These are phyloP conservation scores for Peribatodes rhomboidaria DNA, from an alignment of 2,888 invertebrate genomes.

Conservation along the genomic window DNA sequence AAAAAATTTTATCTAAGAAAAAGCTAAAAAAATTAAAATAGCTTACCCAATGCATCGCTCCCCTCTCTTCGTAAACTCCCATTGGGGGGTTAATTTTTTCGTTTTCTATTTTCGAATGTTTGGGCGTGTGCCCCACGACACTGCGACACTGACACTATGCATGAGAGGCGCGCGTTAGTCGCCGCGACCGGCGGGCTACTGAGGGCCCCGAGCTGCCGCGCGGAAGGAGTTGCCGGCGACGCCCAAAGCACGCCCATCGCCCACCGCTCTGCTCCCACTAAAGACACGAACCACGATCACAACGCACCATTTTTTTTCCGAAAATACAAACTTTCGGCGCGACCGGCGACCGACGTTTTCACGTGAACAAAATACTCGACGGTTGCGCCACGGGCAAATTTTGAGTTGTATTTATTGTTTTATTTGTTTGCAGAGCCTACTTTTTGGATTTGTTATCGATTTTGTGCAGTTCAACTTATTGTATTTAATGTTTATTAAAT, in stretches of 20 bases:
- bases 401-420: too few species aligned
- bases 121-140: conserved; percentile 84
- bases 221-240: conserved; percentile 50
- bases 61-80: conserved; percentile 96
- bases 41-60: conserved; percentile 97
- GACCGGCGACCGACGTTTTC: conserved; percentile 37
- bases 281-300: conserved; percentile 50
- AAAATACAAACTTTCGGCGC: conserved; percentile 55
- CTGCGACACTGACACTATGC: conserved; percentile 76
- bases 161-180: conserved; percentile 70
- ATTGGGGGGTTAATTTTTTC: conserved; percentile 90
- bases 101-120: conserved; percentile 83
- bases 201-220: conserved; percentile 56
- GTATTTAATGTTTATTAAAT: neutral
- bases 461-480: neutral
- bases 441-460: neutral
- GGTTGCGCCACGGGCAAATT: conserved; percentile 27
- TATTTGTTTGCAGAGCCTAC: neutral
- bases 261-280: conserved; percentile 38
- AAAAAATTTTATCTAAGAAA: conserved; percentile 17
- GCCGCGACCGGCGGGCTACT: conserved; percentile 71
- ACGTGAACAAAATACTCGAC: conserved; percentile 39
- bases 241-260: conserved; percentile 60
- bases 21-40: conserved; percentile 12
- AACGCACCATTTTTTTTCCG: conserved; percentile 53